These are phyloP conservation scores for Hippocampus kuda DNA, from an alignment of 2,797 vertebrate genomes.

Conservation along the genomic window DNA sequence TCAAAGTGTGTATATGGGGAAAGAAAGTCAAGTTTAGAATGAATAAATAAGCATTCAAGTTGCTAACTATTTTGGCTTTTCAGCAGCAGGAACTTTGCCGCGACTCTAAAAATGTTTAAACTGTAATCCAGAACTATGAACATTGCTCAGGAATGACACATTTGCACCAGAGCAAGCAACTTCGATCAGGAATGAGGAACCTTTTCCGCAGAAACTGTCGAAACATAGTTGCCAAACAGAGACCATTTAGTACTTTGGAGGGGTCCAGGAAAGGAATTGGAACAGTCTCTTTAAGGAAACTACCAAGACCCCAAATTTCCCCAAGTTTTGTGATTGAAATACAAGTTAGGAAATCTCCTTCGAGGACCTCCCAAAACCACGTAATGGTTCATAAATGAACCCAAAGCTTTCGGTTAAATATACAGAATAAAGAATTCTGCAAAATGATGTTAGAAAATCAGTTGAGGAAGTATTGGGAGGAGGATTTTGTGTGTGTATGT, in stretches of 20 bases:
- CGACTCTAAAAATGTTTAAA: neutral
- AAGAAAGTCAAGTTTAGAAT: neutral
- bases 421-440: neutral
- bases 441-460: neutral
- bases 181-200: neutral
- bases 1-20: no score
- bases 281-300: neutral
- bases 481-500: constrained; percentile 36
- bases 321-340: neutral
- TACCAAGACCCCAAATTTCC: neutral
- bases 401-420: neutral
- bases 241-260: no score
- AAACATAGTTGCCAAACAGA: no score
- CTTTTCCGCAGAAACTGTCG: no score
- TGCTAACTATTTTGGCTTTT: neutral
- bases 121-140: neutral
- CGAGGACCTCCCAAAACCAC: neutral
- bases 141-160: neutral
- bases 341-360: neutral
- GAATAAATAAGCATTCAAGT: neutral
- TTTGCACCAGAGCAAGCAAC: neutral
- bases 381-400: neutral
- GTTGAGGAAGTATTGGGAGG: constrained; percentile 38
- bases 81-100: neutral
- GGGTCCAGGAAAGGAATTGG: neutral